Evolutionary conservation across 1,140 invertebrate species (phyloP).

Genomic region (Spodoptera litura): DNA sequence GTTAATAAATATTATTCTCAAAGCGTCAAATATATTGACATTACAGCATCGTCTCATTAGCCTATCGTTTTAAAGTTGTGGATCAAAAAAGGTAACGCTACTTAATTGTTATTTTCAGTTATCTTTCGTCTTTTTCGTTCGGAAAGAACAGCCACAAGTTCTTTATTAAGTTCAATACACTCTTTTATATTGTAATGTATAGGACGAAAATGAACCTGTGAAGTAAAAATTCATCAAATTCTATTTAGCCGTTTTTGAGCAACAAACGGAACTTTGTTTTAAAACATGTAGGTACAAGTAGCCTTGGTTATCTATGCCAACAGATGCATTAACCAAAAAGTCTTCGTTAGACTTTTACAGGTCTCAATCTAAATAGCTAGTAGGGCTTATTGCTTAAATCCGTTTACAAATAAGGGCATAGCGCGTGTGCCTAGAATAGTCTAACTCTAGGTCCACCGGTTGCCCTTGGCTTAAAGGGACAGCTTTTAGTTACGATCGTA

Average conservation of each 20-base stretch:
- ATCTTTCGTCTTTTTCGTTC: too few relatives aligned
- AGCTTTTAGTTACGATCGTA: constrained; percentile 53
- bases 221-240: too few relatives aligned
- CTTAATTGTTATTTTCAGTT: too few relatives aligned
- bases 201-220: too few relatives aligned
- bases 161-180: too few relatives aligned
- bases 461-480: constrained; percentile 66
- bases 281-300: background rate
- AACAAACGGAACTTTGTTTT: background rate
- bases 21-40: too few relatives aligned
- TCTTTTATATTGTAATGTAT: too few relatives aligned
- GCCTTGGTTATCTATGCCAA: background rate
- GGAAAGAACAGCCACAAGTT: too few relatives aligned
- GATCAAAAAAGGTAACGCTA: too few relatives aligned
- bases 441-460: constrained; percentile 57
- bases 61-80: too few relatives aligned
- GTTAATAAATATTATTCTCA: too few relatives aligned
- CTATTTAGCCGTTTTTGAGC: background rate
- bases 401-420: constrained; percentile 57
- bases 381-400: constrained; percentile 55
- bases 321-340: constrained; percentile 6
- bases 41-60: too few relatives aligned
- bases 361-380: constrained; percentile 41
- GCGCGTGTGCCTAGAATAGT: constrained; percentile 54
- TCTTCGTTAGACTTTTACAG: constrained; percentile 15